A percentile compares a stretch with the other conserved stretches of the same genome.
These are phyloP conservation scores for Scaptomyza pallida DNA, from an alignment of 1,140 invertebrate genomes.

Conservation along the genomic window DNA sequence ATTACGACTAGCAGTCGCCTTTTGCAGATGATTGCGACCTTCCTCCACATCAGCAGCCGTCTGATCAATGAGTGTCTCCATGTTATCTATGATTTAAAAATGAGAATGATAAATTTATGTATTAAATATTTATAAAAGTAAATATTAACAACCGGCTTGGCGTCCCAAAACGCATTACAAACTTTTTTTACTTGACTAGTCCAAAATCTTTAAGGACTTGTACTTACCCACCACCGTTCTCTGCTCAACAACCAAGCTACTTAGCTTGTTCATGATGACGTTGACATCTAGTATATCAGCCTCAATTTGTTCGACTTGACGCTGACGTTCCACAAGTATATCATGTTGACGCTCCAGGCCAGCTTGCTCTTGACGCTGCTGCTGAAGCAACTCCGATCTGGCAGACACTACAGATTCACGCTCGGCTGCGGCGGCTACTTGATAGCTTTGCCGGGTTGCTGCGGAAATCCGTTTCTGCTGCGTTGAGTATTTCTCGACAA, in stretches of 20 bases:
- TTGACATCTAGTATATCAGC: constrained; percentile 95
- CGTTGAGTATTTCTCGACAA: constrained; percentile 90
- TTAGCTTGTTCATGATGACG: constrained; percentile 95
- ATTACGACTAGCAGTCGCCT: constrained; percentile 91
- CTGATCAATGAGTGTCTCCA: constrained; percentile 94
- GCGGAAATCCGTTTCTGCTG: constrained; percentile 91
- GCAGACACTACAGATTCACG: constrained; percentile 82
- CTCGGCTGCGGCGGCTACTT: constrained; percentile 84
- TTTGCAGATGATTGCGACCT: constrained; percentile 90
- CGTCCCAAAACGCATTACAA: too few species aligned
- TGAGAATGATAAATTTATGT: too few species aligned
- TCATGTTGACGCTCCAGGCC: constrained; percentile 92
- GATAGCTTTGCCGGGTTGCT: constrained; percentile 91
- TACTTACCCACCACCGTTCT: constrained; percentile 91
- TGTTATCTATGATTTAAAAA: constrained; percentile 89
- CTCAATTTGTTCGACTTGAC: constrained; percentile 90
- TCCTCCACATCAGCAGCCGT: constrained; percentile 91
- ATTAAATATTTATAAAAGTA: too few species aligned
- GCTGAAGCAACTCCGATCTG: constrained; percentile 85
- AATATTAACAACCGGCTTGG: too few species aligned
- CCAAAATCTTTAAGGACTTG: neutral
- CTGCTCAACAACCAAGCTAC: constrained; percentile 91
- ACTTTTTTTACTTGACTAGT: too few species aligned
- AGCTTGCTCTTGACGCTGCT: constrained; percentile 85
- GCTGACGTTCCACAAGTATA: constrained; percentile 89